These are phyloP conservation scores for Drosophila triauraria DNA, from an alignment of 1,140 invertebrate species.

Conservation along the genomic window DNA sequence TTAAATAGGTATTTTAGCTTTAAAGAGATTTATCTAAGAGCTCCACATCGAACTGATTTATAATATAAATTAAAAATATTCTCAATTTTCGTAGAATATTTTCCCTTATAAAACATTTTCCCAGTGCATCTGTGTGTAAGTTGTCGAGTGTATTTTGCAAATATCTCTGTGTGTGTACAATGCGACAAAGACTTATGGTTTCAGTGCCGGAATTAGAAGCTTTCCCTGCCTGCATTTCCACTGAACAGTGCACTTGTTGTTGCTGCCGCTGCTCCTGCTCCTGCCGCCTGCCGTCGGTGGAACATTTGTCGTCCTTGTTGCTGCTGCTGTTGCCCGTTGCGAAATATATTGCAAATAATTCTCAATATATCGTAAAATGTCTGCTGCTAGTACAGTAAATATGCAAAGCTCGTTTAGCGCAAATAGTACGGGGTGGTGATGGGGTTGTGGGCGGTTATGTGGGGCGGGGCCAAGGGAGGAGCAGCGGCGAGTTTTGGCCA, in stretches of 20 bases:
- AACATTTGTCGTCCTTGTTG: conserved; percentile 83
- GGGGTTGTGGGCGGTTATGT: conserved; percentile 1
- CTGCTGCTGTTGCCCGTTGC: conserved; percentile 66
- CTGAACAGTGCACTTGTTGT: conserved; percentile 31
- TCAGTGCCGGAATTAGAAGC: conserved; percentile 82
- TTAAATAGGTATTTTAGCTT: neutral
- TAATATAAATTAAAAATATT: neutral
- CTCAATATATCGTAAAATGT: conserved; percentile 84
- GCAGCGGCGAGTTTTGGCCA: conserved; percentile 42
- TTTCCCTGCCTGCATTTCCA: conserved; percentile 82
- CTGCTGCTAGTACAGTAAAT: conserved; percentile 80
- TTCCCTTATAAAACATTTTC: neutral
- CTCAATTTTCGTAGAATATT: fast-evolving
- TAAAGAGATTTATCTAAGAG: neutral
- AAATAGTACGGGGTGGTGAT: conserved; percentile 47
- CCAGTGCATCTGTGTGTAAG: conserved; percentile 14
- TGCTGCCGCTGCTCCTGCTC: conserved; percentile 47
- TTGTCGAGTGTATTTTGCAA: conserved; percentile 24
- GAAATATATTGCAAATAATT: conserved; percentile 84
- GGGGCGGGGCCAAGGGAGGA: neutral
- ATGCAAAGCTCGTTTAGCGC: conserved; percentile 82
- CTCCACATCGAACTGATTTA: neutral
- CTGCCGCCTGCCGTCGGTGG: conserved; percentile 61
- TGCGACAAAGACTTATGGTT: conserved; percentile 83
- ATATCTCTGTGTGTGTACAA: conserved; percentile 61